These are phyloP conservation scores for Halichoeres trimaculatus DNA, from an alignment of 2,113 vertebrate genomes.

Conservation along the genomic window DNA sequence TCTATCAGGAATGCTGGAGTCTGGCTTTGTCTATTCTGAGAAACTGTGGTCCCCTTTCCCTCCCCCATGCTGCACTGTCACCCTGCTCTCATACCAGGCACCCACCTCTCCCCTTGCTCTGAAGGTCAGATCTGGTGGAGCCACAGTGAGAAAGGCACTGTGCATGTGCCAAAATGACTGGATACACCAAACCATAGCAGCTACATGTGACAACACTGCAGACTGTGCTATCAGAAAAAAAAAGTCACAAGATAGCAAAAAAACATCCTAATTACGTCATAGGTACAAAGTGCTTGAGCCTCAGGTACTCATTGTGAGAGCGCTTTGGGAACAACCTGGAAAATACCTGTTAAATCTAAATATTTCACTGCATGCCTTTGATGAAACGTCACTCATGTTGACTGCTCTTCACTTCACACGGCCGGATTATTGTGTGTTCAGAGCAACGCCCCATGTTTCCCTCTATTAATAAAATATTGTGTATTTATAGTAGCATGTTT, in stretches of 20 bases:
- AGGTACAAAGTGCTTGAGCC: constrained; percentile 3
- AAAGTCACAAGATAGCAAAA: background rate
- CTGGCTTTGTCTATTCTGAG: constrained; percentile 86
- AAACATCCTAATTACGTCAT: background rate
- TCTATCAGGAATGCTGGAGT: constrained; percentile 77
- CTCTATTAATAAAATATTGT: constrained; percentile 76
- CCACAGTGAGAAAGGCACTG: constrained; percentile 65
- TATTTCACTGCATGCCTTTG: background rate
- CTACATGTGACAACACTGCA: background rate
- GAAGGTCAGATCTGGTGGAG: constrained; percentile 82
- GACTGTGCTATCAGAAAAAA: background rate
- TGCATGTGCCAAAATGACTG: constrained; percentile 54
- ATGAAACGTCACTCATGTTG: background rate
- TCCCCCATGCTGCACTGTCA: constrained; percentile 67
- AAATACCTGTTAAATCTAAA: background rate
- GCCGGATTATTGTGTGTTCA: constrained; percentile 29
- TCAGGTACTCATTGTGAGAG: background rate
- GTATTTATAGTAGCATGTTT: constrained; percentile 82
- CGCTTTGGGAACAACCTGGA: background rate
- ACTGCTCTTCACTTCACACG: background rate
- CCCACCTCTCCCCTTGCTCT: constrained; percentile 78
- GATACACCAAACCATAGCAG: constrained; percentile 41
- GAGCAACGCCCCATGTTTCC: constrained; percentile 61
- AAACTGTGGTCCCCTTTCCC: constrained; percentile 64
- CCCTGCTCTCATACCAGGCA: constrained; percentile 81